phyloP scores from a whole-genome alignment of 1,140 invertebrate genomes.

The Ptiloglossa arizonensis region DNA sequence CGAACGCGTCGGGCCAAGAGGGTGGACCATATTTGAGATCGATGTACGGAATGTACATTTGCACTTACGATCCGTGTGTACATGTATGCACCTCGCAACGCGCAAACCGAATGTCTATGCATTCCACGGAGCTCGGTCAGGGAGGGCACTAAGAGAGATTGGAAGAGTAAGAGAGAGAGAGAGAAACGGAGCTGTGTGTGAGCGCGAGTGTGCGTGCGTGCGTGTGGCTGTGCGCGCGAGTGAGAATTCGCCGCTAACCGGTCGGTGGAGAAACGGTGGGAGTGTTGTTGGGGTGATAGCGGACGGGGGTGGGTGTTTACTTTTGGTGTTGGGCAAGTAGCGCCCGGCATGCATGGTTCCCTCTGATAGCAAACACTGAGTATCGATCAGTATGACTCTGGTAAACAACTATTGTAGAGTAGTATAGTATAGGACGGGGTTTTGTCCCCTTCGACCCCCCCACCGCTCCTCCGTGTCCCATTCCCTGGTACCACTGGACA shows the following conservation, averaged over 20 bases:
- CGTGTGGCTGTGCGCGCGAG: slow-evolving; percentile 23
- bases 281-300: slow-evolving; percentile 71
- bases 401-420: slow-evolving; percentile 81
- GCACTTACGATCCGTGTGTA: slow-evolving; percentile 31
- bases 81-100: slow-evolving; percentile 12
- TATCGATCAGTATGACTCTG: slow-evolving; percentile 82
- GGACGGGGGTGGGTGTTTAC: slow-evolving; percentile 77
- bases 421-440: slow-evolving; percentile 75
- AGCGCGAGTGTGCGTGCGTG: background rate
- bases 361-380: slow-evolving; percentile 80
- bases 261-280: slow-evolving; percentile 60
- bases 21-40: background rate
- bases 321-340: slow-evolving; percentile 80
- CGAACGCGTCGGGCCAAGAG: background rate
- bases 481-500: slow-evolving; percentile 42
- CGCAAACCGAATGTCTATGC: slow-evolving; percentile 49
- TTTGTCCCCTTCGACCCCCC: slow-evolving; percentile 53
- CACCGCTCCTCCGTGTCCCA: slow-evolving; percentile 45
- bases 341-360: slow-evolving; percentile 78
- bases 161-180: slow-evolving; percentile 21
- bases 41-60: slow-evolving; percentile 45
- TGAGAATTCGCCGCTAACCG: slow-evolving; percentile 63
- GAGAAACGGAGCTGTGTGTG: slow-evolving; percentile 13
- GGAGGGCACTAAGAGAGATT: slow-evolving; percentile 45
- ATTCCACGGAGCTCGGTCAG: slow-evolving; percentile 46